Evolutionary conservation across 2,797 vertebrate genomes (phyloP), one percentile per base, ranked within the genome.

Genomic region (Microctenopoma lineatum): DNA sequence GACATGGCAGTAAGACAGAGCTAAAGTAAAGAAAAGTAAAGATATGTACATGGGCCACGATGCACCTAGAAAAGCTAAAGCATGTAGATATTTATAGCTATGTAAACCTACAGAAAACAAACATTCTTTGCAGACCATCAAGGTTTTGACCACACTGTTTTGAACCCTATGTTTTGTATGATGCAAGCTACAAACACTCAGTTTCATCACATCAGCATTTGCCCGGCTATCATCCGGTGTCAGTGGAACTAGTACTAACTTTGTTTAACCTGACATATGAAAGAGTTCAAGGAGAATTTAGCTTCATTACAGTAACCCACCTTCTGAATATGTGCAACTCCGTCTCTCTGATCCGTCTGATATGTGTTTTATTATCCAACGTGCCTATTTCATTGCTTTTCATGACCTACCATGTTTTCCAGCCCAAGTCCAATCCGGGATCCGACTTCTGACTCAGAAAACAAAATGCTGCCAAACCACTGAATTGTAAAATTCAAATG

Each of bases 401-500:
- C 13, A 13, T 62, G 59, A 69, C 36, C 15, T 41, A 32, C 25
- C 4, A 62, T 57, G 12, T 59, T 66, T 56, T 59, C 21, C 47
- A 74, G 42, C 15, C 36, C 59, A 74, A 75, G 61, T 85, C 66
- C 51, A 59, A 57, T 77, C 29, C 57, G 50, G 42, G 46, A 75
- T 73, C 36, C 39, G 50, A 62, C 70, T 59, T 57, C 42, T 66
- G 66, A 34, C 26, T 32, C 47, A 44, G 57, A 71, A 78, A 85
- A 77, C 59, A 67, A 70, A 79, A 32, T 2, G 3, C 54, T 59
- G 63, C 66, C 61, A 78, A 73, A 14, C 53, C 60, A 66, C 6
- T 73, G 56, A 59, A 66, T 65, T 73, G 64, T 75, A 56, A 75
- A 75, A 84, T 63, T 71, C 58, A 66, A 80, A 85, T 79, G 63